Percentiles rank a stretch among this genome's conserved stretches.
Conservation (phyloP, 2,888 invertebrate species). For the Melangyna quadrimaculata region DNA sequence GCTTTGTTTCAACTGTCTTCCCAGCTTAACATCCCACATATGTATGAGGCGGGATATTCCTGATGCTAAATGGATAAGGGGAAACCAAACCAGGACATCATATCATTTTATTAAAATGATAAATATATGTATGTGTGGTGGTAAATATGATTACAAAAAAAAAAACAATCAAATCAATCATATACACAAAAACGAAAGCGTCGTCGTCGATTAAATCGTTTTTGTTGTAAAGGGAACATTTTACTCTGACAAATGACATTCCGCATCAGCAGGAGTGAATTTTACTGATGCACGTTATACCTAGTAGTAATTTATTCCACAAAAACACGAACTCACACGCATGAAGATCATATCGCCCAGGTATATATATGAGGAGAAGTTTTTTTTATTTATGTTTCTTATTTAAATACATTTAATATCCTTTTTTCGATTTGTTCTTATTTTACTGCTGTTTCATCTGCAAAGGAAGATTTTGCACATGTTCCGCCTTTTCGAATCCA, state of each 20-base stretch:
- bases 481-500: conserved; percentile 26
- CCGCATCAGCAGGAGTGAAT: conserved; percentile 27
- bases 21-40: neutral
- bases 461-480: conserved; percentile 6
- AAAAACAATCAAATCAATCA: conserved; percentile 64
- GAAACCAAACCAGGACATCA: conserved; percentile 1
- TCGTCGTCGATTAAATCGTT: neutral
- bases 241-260: conserved; percentile 20
- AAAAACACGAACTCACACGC: neutral
- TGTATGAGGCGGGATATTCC: neutral
- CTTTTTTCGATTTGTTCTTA: conserved; percentile 12
- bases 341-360: neutral
- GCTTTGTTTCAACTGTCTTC: conserved; percentile 33
- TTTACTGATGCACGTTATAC: conserved; percentile 55
- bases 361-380: neutral
- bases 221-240: neutral
- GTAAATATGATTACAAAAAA: conserved; percentile 9
- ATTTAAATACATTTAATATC: conserved; percentile 33
- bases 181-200: conserved; percentile 5
- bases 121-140: conserved; percentile 3
- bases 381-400: neutral
- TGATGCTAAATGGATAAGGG: neutral
- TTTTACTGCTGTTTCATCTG: neutral
- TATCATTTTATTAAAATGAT: conserved; percentile 43
- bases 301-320: conserved; percentile 35